A percentile compares a stretch with the other conserved stretches of the same genome.
Evolutionary conservation across 2,113 vertebrate genomes (phyloP).

Genomic region (Corynorhinus townsendii): DNA sequence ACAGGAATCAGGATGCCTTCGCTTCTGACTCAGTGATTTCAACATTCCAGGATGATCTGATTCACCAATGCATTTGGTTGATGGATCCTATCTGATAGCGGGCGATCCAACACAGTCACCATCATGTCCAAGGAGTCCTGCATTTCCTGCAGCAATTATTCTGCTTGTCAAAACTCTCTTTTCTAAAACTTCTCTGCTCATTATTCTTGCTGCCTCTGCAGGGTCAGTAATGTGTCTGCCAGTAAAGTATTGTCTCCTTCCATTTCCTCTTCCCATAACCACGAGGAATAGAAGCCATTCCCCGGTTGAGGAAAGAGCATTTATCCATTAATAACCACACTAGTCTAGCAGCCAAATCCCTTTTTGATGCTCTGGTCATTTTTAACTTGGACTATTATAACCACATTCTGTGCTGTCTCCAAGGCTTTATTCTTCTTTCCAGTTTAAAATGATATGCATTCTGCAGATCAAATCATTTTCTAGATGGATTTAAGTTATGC

Average conservation of each 20-base stretch:
- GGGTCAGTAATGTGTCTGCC: constrained; percentile 67
- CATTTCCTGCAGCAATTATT: constrained; percentile 22
- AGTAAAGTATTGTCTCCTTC: constrained; percentile 68
- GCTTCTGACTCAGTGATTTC: not conserved
- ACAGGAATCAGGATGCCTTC: not conserved
- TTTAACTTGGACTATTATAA: constrained; percentile 62
- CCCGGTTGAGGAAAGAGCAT: constrained; percentile 47
- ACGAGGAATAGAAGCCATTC: constrained; percentile 57
- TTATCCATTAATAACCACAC: constrained; percentile 71
- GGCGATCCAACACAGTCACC: not conserved
- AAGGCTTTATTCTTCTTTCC: constrained; percentile 28
- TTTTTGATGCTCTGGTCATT: constrained; percentile 57
- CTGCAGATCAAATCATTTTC: constrained; percentile 51
- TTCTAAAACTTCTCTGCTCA: constrained; percentile 35
- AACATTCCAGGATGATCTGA: not conserved
- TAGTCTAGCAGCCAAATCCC: constrained; percentile 60
- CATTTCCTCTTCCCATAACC: constrained; percentile 71
- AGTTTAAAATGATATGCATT: constrained; percentile 52
- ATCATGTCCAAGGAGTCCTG: not conserved
- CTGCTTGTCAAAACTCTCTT: constrained; percentile 19
- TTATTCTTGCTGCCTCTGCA: constrained; percentile 64
- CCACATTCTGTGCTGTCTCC: constrained; percentile 48
- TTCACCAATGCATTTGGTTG: not conserved
- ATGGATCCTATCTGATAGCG: not conserved
- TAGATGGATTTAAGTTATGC: constrained; percentile 45